Percentiles rank a stretch among this genome's conserved stretches.
Evolutionary conservation across 2,888 invertebrate genomes (phyloP).

Genomic region (Carabus problematicus): DNA sequence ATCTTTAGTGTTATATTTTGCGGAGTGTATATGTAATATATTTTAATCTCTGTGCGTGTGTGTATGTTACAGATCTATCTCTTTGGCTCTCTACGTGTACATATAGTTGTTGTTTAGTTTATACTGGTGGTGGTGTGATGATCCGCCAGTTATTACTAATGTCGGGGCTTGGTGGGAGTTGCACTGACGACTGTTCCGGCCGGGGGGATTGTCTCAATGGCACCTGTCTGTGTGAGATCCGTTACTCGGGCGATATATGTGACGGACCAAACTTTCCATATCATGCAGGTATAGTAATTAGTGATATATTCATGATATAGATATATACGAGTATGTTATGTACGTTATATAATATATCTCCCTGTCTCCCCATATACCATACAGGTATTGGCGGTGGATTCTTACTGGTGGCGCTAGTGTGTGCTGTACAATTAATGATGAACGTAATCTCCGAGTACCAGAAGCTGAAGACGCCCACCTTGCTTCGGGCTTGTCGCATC

Average conservation of each 20-base stretch:
- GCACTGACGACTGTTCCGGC: conserved; percentile 82
- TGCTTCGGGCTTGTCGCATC: conserved; percentile 81
- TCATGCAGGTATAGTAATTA: conserved; percentile 63
- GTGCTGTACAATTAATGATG: conserved; percentile 83
- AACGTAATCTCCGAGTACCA: conserved; percentile 84
- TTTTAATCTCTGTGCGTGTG: too few relatives aligned
- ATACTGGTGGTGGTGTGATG: conserved; percentile 49
- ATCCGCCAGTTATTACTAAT: conserved; percentile 58
- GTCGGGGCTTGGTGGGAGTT: conserved; percentile 63
- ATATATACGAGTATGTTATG: too few relatives aligned
- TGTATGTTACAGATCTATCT: too few relatives aligned
- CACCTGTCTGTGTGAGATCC: conserved; percentile 89
- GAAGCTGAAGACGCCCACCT: conserved; percentile 81
- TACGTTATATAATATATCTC: too few relatives aligned
- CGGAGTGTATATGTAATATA: too few relatives aligned
- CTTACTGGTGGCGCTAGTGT: conserved; percentile 82
- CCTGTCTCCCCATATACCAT: too few relatives aligned
- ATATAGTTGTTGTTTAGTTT: neutral
- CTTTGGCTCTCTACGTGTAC: too few relatives aligned
- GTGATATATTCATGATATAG: neutral
- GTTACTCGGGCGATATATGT: conserved; percentile 84
- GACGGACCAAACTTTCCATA: conserved; percentile 85
- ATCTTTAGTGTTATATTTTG: too few relatives aligned
- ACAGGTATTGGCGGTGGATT: conserved; percentile 77
- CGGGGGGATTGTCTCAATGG: conserved; percentile 92